phyloP scores from a whole-genome alignment of 1,140 invertebrate species.

The Protaetia brevitarsis region DNA sequence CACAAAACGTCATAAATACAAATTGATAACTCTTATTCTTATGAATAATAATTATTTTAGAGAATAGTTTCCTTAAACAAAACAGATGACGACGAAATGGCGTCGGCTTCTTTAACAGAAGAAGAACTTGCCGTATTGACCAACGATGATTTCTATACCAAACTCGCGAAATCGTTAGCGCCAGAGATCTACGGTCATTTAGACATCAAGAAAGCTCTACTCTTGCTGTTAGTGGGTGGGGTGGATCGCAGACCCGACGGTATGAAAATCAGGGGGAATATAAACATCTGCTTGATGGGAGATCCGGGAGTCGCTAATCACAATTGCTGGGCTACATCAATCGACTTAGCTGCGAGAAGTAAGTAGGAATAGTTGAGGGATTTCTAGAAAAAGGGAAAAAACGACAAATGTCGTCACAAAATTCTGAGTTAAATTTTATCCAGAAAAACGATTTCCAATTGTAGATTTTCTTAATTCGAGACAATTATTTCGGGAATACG shows the following conservation, averaged over 20 bases:
- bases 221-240: constrained; percentile 92
- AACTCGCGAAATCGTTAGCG: constrained; percentile 89
- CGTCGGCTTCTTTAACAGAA: constrained; percentile 69
- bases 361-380: no score
- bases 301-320: constrained; percentile 99
- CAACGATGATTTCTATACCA: constrained; percentile 89
- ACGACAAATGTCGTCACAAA: no score
- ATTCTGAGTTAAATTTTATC: no score
- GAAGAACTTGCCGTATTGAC: constrained; percentile 74
- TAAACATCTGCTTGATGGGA: constrained; percentile 99
- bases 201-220: constrained; percentile 96
- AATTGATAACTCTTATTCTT: no score
- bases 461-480: no score
- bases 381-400: neutral
- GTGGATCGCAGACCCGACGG: constrained; percentile 86
- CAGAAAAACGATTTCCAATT: no score
- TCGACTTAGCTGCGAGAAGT: constrained; percentile 84
- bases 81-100: constrained; percentile 72
- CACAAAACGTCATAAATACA: no score
- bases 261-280: constrained; percentile 86
- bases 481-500: no score
- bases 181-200: constrained; percentile 99
- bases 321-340: constrained; percentile 95
- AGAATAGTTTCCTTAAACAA: constrained; percentile 76
- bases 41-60: no score